Base-by-base conservation (phyloP, 2,113 vertebrate genomes). In the Myocastor coypus region DNA sequence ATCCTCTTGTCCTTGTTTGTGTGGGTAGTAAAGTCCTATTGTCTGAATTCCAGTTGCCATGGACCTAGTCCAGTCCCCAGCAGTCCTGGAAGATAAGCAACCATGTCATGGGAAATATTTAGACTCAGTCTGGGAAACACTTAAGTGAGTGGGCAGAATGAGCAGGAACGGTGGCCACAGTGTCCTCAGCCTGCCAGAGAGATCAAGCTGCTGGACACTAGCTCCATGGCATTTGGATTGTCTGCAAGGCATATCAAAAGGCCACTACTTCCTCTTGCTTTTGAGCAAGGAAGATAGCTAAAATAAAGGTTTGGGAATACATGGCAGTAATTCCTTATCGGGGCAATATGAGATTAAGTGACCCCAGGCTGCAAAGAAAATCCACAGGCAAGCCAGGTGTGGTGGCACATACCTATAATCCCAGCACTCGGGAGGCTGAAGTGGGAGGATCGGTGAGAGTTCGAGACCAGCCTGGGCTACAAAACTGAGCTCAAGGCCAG, bases 31-130 rank as follows among this genome's bases (percentile, higher is more conserved):
- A 82, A 87, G 30, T 92, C 37, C 22, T 69, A 91, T 52, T 83
- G 80, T 40, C 84, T 2, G 80, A 78, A 92, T 97, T 96, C 68
- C 90, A 34, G 14, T 30, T 83, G 81, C 86, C 63, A 13, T 42
- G 50, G 88, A 59, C 95, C 50, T 90, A 91, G 82, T 95, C 97
- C 95, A 83, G 24, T 34, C 12, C 59, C 96, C 81, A 85, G 97
- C 81, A 68, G 86, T 95, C 94, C 93, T 77, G 82, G 50, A 77
- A 95, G 96, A 96, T 89, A 77, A 96, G 87, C 66, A 42, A 63
- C 52, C 14, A 0, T 75, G 83, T 92, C 91, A 83, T 94, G 68
- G 83, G 92, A 98, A 89, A 95, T 64, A 89, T 86, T 89, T 80
- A 50, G 46, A 37, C 88, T 77, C 40, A 89, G 94, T 81, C 89